A percentile compares a stretch with the other conserved stretches of the same genome.
Evolutionary conservation across 2,888 invertebrate genomes (phyloP).

Genomic region (Drosophila mulleri): DNA sequence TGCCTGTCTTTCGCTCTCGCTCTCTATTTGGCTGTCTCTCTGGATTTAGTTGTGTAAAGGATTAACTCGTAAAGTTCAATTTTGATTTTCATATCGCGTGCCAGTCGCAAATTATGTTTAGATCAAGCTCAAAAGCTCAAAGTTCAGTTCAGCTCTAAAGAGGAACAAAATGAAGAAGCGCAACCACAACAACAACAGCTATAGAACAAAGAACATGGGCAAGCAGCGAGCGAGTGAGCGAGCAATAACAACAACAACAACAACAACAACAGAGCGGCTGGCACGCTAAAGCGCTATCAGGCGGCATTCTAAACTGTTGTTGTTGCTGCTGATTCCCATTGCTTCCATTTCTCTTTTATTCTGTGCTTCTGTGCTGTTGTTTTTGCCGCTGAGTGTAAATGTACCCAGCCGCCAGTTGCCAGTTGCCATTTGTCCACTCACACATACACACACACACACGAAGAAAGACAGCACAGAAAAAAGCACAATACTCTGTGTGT

Average conservation of each 20-base stretch:
- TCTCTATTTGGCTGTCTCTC: constrained; percentile 5
- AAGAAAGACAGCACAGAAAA: constrained; percentile 14
- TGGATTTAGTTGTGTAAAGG: constrained; percentile 57
- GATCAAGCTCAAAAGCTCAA: constrained; percentile 65
- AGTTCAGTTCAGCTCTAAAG: constrained; percentile 43
- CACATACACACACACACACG: background rate
- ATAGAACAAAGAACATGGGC: background rate
- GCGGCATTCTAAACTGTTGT: constrained; percentile 52
- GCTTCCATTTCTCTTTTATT: constrained; percentile 8
- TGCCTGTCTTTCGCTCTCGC: background rate
- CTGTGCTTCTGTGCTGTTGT: constrained; percentile 13
- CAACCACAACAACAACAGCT: constrained; percentile 9
- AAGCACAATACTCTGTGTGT: constrained; percentile 35
- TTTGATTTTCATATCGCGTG: constrained; percentile 78
- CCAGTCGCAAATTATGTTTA: constrained; percentile 65
- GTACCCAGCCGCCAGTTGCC: constrained; percentile 52
- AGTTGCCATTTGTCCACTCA: constrained; percentile 34
- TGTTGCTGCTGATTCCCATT: constrained; percentile 9
- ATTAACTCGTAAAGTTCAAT: constrained; percentile 79
- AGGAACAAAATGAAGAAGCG: constrained; percentile 16
- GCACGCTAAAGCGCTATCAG: constrained; percentile 63
- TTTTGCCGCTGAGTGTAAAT: constrained; percentile 38
- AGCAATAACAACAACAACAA: background rate
- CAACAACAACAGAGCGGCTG: constrained; percentile 10
- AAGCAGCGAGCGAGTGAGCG: constrained; percentile 7